Percentiles rank a stretch among this genome's conserved stretches.
Evolutionary conservation across 2,113 vertebrate genomes (phyloP).

Genomic region (Puntigrus tetrazona): DNA sequence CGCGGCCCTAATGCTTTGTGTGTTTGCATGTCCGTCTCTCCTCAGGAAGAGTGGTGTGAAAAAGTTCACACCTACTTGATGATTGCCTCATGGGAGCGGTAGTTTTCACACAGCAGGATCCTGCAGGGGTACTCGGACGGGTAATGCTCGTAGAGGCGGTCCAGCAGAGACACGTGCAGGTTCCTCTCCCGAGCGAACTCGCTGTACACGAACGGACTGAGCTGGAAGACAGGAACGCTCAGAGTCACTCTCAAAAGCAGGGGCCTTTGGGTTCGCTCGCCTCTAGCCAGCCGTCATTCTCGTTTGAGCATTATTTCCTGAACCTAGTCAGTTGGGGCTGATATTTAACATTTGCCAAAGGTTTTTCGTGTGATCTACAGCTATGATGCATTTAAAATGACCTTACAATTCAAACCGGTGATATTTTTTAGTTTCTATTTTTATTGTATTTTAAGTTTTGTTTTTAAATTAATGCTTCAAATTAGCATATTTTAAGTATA

Average conservation of each 20-base stretch:
- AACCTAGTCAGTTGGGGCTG: background rate
- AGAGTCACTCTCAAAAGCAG: background rate
- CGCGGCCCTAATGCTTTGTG: background rate
- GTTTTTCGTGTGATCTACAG: background rate
- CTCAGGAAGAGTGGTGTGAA: conserved; percentile 61
- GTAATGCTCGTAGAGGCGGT: conserved; percentile 98
- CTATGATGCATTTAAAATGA: background rate
- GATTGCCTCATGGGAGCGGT: conserved; percentile 99
- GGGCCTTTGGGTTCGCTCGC: background rate
- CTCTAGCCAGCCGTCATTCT: background rate
- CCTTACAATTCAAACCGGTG: background rate
- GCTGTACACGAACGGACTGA: conserved; percentile 99
- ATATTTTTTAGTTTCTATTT: background rate
- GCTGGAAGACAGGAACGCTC: conserved; percentile 77
- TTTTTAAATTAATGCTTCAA: background rate
- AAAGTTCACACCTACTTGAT: conserved; percentile 95
- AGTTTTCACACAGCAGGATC: conserved; percentile 99
- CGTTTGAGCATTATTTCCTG: background rate
- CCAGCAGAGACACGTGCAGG: conserved; percentile 94
- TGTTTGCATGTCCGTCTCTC: conserved; percentile 20
- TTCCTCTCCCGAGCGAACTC: conserved; percentile 98
- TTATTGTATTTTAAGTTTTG: too few relatives aligned
- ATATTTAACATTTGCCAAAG: background rate
- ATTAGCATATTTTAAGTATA: background rate
- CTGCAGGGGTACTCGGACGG: conserved; percentile 93